phyloP scores from a whole-genome alignment of 35 echinoderm and acorn worm genomes.

The Ptychodera flava region DNA sequence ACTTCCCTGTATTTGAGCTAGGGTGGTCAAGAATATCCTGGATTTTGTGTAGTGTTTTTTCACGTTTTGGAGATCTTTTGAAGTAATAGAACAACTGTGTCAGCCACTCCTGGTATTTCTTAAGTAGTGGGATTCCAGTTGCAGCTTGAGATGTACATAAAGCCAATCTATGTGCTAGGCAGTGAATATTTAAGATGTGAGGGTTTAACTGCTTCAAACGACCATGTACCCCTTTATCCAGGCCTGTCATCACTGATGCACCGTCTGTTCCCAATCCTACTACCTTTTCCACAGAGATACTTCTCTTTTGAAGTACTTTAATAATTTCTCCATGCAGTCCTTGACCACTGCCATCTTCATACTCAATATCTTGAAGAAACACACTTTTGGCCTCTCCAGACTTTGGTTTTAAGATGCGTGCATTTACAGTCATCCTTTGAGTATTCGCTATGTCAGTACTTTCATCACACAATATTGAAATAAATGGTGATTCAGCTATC shows the following conservation, averaged over 20 bases:
- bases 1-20: neutral
- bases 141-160: neutral
- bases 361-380: neutral
- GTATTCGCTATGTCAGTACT: neutral
- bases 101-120: neutral
- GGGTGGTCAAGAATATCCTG: neutral
- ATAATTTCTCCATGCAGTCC: neutral
- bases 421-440: neutral
- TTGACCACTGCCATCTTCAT: neutral
- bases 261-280: constrained; percentile 29
- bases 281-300: neutral
- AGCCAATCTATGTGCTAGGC: neutral
- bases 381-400: neutral
- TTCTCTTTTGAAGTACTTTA: neutral
- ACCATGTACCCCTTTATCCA: constrained; percentile 5
- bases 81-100: neutral
- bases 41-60: neutral
- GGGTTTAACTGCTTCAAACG: neutral
- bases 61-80: neutral
- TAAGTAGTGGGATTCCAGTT: neutral
- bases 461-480: neutral
- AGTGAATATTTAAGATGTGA: constrained; percentile 1
- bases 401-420: neutral
- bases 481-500: neutral
- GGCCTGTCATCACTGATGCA: constrained; percentile 2